phyloP scores from a whole-genome alignment of 2,888 invertebrate species.

The Conomelus anceps region DNA sequence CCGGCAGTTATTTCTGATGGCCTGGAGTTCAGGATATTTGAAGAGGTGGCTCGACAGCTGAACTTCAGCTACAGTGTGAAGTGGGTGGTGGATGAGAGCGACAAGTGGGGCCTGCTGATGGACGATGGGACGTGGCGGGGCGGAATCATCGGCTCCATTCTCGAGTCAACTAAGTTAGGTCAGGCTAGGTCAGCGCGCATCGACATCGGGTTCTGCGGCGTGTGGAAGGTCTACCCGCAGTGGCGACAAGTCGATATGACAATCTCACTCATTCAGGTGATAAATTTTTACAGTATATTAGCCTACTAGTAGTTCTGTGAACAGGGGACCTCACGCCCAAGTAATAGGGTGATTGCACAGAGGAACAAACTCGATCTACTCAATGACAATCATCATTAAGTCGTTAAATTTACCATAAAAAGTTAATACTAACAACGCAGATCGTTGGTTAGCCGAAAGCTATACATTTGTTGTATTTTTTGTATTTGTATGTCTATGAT shows the following conservation, averaged over 20 bases:
- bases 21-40: neutral
- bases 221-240: neutral
- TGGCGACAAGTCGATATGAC: neutral
- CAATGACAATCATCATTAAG: too few species aligned
- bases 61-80: neutral
- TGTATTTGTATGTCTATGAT: too few species aligned
- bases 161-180: too few species aligned
- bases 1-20: neutral
- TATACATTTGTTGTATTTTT: too few species aligned
- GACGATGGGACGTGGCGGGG: neutral
- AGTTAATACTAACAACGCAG: too few species aligned
- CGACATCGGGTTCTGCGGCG: neutral
- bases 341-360: too few species aligned
- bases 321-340: too few species aligned
- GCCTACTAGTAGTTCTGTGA: too few species aligned
- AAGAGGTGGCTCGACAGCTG: neutral
- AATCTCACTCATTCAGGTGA: neutral
- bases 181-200: too few species aligned
- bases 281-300: neutral
- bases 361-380: too few species aligned
- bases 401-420: too few species aligned
- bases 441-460: too few species aligned
- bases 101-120: neutral
- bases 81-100: neutral
- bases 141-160: neutral